A percentile compares a stretch with the other conserved stretches of the same genome.
Conservation (phyloP, 53 echinoderm and acorn worm genomes). For the Henricia sp. region DNA sequence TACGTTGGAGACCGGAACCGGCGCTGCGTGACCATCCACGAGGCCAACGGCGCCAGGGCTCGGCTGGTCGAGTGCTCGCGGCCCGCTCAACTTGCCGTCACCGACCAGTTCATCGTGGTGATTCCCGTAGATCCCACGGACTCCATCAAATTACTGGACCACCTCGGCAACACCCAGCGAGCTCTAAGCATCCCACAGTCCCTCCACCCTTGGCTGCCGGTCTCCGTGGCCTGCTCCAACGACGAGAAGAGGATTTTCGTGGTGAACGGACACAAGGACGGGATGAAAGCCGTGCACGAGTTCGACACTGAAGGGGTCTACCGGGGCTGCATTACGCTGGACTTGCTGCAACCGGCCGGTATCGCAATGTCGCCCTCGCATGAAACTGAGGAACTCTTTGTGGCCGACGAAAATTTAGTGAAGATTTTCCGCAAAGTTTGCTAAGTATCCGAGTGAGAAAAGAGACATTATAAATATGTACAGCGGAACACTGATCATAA, state of each 20-base stretch:
- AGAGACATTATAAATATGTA: background rate
- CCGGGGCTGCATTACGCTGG: background rate
- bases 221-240: constrained; percentile 15
- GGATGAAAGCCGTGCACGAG: constrained; percentile 1
- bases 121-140: constrained; percentile 30
- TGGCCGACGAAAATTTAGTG: background rate
- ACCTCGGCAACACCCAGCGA: background rate
- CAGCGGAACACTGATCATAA: too few relatives aligned
- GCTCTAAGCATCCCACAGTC: background rate
- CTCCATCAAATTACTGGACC: constrained; percentile 42
- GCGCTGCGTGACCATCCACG: constrained; percentile 35
- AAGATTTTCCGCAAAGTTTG: constrained; percentile 10
- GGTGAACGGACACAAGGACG: constrained; percentile 11
- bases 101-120: constrained; percentile 9
- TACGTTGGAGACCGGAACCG: constrained; percentile 35
- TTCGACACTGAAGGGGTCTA: constrained; percentile 19
- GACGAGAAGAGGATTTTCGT: background rate
- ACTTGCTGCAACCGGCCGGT: constrained; percentile 14
- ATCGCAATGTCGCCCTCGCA: constrained; percentile 13
- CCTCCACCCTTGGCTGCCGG: constrained; percentile 19
- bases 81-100: constrained; percentile 17
- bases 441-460: background rate
- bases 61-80: constrained; percentile 31
- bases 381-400: constrained; percentile 4
- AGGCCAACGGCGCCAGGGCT: background rate